These are phyloP conservation scores for Magallana angulata DNA, from an alignment of 1,140 invertebrate genomes.

Conservation along the genomic window DNA sequence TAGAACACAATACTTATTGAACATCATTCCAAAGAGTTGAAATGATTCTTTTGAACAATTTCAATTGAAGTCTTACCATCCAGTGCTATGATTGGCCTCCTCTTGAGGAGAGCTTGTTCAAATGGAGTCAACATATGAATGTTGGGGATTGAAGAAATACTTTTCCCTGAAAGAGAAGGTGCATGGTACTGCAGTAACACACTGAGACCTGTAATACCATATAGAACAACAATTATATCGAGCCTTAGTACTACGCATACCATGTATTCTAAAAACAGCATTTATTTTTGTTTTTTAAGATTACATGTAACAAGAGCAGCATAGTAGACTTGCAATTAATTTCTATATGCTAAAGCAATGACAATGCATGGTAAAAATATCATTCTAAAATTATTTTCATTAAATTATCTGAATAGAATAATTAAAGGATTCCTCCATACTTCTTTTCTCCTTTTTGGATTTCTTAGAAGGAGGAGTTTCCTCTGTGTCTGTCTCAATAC, in stretches of 20 bases:
- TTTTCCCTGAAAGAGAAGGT: neutral
- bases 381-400: too few relatives aligned
- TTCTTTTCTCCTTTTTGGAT: constrained; percentile 31
- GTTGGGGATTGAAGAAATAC: constrained; percentile 4
- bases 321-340: too few relatives aligned
- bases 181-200: neutral
- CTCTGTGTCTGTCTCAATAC: constrained; percentile 14
- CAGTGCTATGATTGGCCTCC: constrained; percentile 34
- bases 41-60: neutral
- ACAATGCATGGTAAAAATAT: too few relatives aligned
- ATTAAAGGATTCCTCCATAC: neutral
- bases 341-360: too few relatives aligned
- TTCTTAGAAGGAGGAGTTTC: constrained; percentile 8
- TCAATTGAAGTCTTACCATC: constrained; percentile 22
- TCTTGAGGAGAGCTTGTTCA: constrained; percentile 37
- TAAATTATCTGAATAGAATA: too few relatives aligned
- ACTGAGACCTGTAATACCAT: too few relatives aligned
- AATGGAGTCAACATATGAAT: constrained; percentile 28
- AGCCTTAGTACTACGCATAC: too few relatives aligned
- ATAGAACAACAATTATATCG: too few relatives aligned
- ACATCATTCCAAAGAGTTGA: neutral
- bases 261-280: too few relatives aligned
- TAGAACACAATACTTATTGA: too few relatives aligned
- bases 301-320: too few relatives aligned
- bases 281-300: too few relatives aligned